phyloP scores from a whole-genome alignment of 2,797 vertebrate species.

The Enteromius thamalakanensis region DNA sequence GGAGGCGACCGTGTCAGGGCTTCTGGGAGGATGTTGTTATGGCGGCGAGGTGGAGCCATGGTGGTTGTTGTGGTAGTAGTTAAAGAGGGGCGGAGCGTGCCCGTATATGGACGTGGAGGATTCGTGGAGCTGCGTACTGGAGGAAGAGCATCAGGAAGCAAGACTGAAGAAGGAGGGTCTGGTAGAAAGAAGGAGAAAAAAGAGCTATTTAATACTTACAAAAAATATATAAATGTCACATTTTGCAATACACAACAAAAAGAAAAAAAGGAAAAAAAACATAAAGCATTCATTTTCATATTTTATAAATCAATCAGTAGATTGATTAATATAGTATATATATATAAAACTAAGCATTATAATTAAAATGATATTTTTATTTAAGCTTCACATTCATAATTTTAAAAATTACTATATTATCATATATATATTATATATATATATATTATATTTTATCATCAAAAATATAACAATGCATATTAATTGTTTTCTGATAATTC shows the following conservation, averaged over 20 bases:
- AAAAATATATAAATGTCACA: background rate
- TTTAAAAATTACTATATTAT: background rate
- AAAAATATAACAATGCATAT: background rate
- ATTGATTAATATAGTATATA: no score
- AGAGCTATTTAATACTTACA: conserved; percentile 64
- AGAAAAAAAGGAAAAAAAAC: background rate
- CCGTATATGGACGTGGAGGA: conserved; percentile 78
- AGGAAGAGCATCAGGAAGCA: conserved; percentile 62
- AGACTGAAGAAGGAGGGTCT: conserved; percentile 60
- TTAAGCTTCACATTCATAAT: background rate
- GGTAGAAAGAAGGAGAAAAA: background rate
- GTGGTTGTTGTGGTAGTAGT: conserved; percentile 78
- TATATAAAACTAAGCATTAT: background rate
- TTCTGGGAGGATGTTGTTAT: conserved; percentile 77
- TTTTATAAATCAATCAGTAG: background rate
- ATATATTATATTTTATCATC: background rate
- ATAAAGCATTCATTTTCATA: background rate
- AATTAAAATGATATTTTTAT: background rate
- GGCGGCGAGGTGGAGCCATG: conserved; percentile 67
- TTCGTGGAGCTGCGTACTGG: conserved; percentile 74
- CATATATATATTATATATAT: no score
- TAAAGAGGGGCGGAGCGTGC: conserved; percentile 74
- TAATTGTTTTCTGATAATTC: no score
- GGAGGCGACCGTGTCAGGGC: conserved; percentile 72
- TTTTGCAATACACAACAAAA: background rate